Conservation (phyloP, 2,888 invertebrate species). For the Clusia tigrina region DNA sequence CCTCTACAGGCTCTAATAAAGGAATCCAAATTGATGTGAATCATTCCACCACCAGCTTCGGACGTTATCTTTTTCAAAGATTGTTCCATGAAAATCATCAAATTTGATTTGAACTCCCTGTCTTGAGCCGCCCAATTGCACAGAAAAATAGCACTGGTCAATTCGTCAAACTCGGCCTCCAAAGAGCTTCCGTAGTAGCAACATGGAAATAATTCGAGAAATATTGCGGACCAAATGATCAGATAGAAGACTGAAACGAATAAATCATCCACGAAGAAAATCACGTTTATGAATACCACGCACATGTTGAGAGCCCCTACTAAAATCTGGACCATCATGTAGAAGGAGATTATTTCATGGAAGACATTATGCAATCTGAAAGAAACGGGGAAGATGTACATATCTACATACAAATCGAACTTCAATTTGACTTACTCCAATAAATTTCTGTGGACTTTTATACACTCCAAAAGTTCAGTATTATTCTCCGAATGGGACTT, state of each 20-base stretch:
- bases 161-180: conserved; percentile 33
- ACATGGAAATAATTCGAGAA: conserved; percentile 31
- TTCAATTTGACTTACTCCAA: conserved; percentile 37
- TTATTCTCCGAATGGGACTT: conserved; percentile 18
- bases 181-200: conserved; percentile 35
- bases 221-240: conserved; percentile 28
- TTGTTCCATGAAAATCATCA: conserved; percentile 30
- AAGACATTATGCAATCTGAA: too few relatives aligned
- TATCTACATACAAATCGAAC: too few relatives aligned
- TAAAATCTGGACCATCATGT: conserved; percentile 15
- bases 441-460: conserved; percentile 36
- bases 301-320: conserved; percentile 31
- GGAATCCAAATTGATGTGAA: conserved; percentile 31
- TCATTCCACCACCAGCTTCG: conserved; percentile 30
- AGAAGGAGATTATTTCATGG: conserved; percentile 1
- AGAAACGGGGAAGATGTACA: too few relatives aligned
- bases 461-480: conserved; percentile 31
- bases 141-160: conserved; percentile 31
- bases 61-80: conserved; percentile 18
- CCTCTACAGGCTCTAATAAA: conserved; percentile 31
- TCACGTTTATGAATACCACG: conserved; percentile 25
- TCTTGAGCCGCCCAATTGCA: conserved; percentile 34
- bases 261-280: conserved; percentile 29
- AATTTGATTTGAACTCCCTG: conserved; percentile 28
- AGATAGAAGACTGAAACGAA: conserved; percentile 29